Evolutionary conservation across 2,888 invertebrate species (phyloP).

Genomic region (Volucella inflata): DNA sequence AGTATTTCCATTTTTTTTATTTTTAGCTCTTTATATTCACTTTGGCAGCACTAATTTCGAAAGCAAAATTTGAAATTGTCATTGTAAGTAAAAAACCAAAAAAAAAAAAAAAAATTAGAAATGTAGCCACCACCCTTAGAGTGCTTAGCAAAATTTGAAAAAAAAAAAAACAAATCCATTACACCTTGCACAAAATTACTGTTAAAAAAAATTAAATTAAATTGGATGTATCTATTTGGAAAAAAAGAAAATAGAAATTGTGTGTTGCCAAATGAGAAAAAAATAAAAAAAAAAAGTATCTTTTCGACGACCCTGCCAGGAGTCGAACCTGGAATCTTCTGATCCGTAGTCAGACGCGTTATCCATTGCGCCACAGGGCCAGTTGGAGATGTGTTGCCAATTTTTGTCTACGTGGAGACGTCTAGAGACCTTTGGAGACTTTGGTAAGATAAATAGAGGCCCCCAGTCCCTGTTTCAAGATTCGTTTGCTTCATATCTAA

Average conservation of each 20-base stretch:
- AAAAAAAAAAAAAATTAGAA: slow-evolving; percentile 35
- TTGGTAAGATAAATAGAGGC: neutral
- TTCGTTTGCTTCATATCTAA: too few species aligned
- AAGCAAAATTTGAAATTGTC: slow-evolving; percentile 71
- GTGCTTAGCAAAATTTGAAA: neutral
- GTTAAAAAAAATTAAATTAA: too few species aligned
- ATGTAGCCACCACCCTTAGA: too few species aligned
- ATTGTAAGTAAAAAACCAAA: slow-evolving; percentile 69
- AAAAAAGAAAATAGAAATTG: slow-evolving; percentile 40
- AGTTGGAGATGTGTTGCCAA: neutral
- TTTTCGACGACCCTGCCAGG: slow-evolving; percentile 77
- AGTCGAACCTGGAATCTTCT: slow-evolving; percentile 79
- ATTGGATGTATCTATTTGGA: slow-evolving; percentile 17
- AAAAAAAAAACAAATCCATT: slow-evolving; percentile 15
- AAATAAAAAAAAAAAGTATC: neutral
- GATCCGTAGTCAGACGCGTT: slow-evolving; percentile 79
- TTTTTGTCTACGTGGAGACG: slow-evolving; percentile 27
- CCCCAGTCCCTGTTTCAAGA: too few species aligned
- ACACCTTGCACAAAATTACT: slow-evolving; percentile 28
- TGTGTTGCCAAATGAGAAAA: slow-evolving; percentile 69
- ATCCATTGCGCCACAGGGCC: slow-evolving; percentile 78
- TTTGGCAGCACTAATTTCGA: slow-evolving; percentile 75
- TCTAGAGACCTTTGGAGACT: too few species aligned
- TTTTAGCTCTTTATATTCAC: slow-evolving; percentile 74
- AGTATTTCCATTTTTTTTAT: slow-evolving; percentile 73